Percentiles rank a stretch among this genome's conserved stretches.
Evolutionary conservation across 2,888 invertebrate species (phyloP).

Genomic region (Eledona agricola): DNA sequence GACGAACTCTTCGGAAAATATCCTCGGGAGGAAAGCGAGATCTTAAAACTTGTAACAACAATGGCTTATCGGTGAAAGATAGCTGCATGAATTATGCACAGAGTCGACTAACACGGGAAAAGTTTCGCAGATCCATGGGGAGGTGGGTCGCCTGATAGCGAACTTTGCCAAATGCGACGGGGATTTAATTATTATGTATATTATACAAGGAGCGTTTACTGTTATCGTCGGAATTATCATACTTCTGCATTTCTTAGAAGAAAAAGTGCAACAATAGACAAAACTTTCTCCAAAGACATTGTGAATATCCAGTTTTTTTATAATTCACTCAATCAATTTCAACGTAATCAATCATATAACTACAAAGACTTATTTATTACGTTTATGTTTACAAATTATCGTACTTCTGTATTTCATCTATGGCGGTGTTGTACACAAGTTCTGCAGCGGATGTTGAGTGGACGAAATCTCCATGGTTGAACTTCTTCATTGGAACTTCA

Average conservation of each 20-base stretch:
- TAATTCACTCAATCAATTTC: too few species aligned
- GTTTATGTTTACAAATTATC: too few species aligned
- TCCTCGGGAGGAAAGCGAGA: conserved; percentile 46
- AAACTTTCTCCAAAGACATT: too few species aligned
- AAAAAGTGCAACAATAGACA: too few species aligned
- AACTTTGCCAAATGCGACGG: conserved; percentile 28
- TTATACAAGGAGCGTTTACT: too few species aligned
- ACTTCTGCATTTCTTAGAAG: too few species aligned
- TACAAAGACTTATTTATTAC: too few species aligned
- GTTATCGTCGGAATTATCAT: too few species aligned
- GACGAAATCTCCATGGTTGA: conserved; percentile 23
- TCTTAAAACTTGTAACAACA: conserved; percentile 54
- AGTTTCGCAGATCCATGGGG: conserved; percentile 25
- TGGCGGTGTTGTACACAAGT: conserved; percentile 13
- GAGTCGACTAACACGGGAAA: conserved; percentile 26
- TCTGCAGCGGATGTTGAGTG: conserved; percentile 2
- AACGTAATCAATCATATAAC: too few species aligned
- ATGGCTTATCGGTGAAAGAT: conserved; percentile 56
- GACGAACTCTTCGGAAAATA: conserved; percentile 42
- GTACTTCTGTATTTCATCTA: conserved; percentile 18
- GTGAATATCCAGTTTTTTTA: too few species aligned
- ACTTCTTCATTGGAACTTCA: conserved; percentile 3
- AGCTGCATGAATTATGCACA: conserved; percentile 57
- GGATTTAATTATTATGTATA: conserved; percentile 31
- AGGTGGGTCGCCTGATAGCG: conserved; percentile 31